Conservation (phyloP, 2,797 vertebrate species). For the Amblyraja radiata region DNA sequence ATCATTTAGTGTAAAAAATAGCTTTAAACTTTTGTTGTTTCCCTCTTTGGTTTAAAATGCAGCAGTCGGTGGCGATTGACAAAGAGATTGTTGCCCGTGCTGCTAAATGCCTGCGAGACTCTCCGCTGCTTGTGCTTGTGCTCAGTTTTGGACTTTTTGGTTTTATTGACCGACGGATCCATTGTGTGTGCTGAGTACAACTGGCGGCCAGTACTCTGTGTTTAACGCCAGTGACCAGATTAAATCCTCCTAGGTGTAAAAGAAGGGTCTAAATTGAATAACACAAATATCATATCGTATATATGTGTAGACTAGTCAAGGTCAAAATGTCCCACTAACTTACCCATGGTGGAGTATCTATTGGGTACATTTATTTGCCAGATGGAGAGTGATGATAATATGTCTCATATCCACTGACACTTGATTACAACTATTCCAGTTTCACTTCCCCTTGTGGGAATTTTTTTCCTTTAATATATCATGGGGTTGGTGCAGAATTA, state of each 20-base stretch:
- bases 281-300: background rate
- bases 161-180: no score
- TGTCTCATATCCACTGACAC: background rate
- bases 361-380: slow-evolving; percentile 27
- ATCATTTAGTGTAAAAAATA: background rate
- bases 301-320: background rate
- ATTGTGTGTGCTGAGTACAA: no score
- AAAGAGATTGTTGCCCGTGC: no score
- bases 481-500: background rate
- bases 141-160: no score
- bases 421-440: background rate
- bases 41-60: background rate
- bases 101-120: no score
- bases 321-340: background rate
- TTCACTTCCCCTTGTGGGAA: background rate
- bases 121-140: no score
- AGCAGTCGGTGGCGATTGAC: background rate
- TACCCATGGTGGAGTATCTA: background rate
- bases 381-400: background rate
- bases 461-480: background rate
- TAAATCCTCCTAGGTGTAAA: no score
- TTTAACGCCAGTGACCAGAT: no score
- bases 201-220: no score
- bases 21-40: background rate
- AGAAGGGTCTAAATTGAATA: background rate